Conservation (phyloP, 92 coral and sea anemone genomes). For the Phenganax subtilis region DNA sequence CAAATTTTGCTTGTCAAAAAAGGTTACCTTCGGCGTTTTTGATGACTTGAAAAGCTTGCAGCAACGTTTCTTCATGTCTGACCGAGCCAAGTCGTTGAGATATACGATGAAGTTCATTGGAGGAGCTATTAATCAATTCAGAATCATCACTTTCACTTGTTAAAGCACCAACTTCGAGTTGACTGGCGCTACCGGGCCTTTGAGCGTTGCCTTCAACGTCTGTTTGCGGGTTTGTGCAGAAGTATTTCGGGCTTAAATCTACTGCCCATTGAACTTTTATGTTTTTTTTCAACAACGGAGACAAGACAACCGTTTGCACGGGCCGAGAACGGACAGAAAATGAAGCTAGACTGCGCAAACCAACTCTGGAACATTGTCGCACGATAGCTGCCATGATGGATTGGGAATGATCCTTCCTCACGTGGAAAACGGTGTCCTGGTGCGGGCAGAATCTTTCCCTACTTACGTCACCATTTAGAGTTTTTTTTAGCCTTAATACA, state of each 20-base stretch:
- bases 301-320: not conserved
- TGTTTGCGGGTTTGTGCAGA: conserved; percentile 29
- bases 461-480: no score
- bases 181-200: not conserved
- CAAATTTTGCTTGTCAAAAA: not conserved
- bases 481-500: no score
- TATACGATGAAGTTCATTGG: conserved; percentile 32
- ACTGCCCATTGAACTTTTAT: conserved; percentile 33
- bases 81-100: conserved; percentile 44
- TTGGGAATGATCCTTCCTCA: not conserved
- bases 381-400: conserved; percentile 35
- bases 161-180: not conserved
- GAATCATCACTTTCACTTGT: conserved; percentile 34
- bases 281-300: conserved; percentile 21
- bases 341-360: conserved; percentile 23
- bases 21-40: conserved; percentile 41
- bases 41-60: conserved; percentile 37
- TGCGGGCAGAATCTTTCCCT: no score
- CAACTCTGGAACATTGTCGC: conserved; percentile 32
- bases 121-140: conserved; percentile 31
- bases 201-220: not conserved
- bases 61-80: conserved; percentile 26
- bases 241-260: conserved; percentile 31
- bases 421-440: not conserved
- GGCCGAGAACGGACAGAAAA: conserved; percentile 9